Percentiles rank a stretch among this genome's conserved stretches.
Evolutionary conservation across 2,888 invertebrate species (phyloP).

Genomic region (Coelopa pilipes): DNA sequence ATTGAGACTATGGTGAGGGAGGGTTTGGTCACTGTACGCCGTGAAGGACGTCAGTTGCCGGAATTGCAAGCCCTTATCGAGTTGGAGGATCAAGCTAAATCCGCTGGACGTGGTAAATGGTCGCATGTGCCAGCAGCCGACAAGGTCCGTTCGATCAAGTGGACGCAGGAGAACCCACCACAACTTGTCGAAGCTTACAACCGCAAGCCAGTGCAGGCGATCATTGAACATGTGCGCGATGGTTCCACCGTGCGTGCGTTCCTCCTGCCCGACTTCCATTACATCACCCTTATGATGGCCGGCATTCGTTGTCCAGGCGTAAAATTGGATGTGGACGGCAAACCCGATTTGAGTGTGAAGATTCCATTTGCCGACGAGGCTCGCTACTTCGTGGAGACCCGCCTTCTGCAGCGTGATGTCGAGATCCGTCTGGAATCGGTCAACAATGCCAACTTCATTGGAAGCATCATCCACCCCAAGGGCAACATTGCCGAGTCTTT

Average conservation of each 20-base stretch:
- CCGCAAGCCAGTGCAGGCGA: conserved; percentile 88
- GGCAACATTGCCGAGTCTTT: conserved; percentile 95
- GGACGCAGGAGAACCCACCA: conserved; percentile 87
- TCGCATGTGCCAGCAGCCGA: conserved; percentile 69
- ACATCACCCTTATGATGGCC: conserved; percentile 94
- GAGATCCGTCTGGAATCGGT: conserved; percentile 91
- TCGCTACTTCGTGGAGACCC: conserved; percentile 90
- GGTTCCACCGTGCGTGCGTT: conserved; percentile 95
- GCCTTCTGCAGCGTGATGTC: conserved; percentile 90
- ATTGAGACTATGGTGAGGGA: conserved; percentile 89
- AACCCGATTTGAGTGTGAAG: conserved; percentile 74
- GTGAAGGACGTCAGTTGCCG: conserved; percentile 73
- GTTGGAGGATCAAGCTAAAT: conserved; percentile 89
- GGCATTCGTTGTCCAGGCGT: conserved; percentile 90
- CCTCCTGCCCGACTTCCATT: conserved; percentile 88
- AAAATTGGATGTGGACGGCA: conserved; percentile 79
- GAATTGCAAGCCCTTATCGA: conserved; percentile 81
- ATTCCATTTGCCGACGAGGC: conserved; percentile 89
- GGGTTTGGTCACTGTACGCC: conserved; percentile 86
- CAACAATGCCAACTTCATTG: conserved; percentile 93
- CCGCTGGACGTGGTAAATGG: conserved; percentile 89
- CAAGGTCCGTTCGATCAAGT: conserved; percentile 87
- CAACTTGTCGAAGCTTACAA: conserved; percentile 86
- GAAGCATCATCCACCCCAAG: conserved; percentile 90
- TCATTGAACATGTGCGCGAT: conserved; percentile 97